These are phyloP conservation scores for Anarhynchus alexandrinus DNA, from an alignment of 2,113 vertebrate species.

Conservation along the genomic window DNA sequence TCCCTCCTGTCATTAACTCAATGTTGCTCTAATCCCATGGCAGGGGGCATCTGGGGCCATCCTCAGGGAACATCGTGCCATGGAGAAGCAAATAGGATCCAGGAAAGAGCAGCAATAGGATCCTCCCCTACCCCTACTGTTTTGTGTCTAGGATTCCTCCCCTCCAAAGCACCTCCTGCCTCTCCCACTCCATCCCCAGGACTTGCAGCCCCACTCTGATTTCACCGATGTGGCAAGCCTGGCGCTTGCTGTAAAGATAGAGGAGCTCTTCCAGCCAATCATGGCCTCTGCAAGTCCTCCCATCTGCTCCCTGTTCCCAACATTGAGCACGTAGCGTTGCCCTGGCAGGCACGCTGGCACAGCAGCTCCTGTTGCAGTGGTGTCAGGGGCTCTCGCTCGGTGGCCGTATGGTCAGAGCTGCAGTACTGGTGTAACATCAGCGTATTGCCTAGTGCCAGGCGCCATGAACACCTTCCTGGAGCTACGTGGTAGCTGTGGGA, in stretches of 20 bases:
- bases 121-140: not conserved
- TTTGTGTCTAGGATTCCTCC: not conserved
- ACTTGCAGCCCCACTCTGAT: accelerated
- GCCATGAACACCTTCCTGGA: not conserved
- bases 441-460: not conserved
- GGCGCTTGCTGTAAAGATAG: not conserved
- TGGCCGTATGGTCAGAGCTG: not conserved
- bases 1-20: not conserved
- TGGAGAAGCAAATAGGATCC: not conserved
- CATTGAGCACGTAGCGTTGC: accelerated
- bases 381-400: not conserved
- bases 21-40: not conserved
- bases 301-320: not conserved
- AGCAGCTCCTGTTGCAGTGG: not conserved
- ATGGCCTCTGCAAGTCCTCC: not conserved
- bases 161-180: not conserved
- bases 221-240: not conserved
- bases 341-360: not conserved
- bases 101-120: not conserved
- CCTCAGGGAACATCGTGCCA: not conserved
- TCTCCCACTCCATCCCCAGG: not conserved
- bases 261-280: not conserved
- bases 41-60: not conserved
- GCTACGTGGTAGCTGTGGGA: not conserved
- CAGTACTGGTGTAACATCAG: not conserved